phyloP scores from a whole-genome alignment of 2,797 vertebrate species.

The Eleutherodactylus coqui region DNA sequence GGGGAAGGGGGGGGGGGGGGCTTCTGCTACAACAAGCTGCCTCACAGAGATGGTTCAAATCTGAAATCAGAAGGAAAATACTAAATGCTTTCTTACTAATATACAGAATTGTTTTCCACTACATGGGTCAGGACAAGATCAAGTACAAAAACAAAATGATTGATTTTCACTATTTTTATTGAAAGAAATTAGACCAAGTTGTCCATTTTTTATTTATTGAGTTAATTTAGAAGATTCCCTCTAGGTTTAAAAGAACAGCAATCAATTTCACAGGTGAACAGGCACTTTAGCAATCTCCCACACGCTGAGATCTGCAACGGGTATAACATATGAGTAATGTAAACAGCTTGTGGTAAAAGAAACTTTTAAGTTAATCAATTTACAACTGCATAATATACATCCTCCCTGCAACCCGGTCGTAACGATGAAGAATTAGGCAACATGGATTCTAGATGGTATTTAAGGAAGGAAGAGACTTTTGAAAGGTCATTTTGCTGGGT shows the following conservation, averaged over 20 bases:
- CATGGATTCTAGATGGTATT: too few relatives aligned
- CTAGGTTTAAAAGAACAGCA: not conserved
- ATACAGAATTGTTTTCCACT: not conserved
- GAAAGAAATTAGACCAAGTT: not conserved
- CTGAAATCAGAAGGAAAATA: too few relatives aligned
- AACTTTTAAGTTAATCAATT: slow-evolving; percentile 25
- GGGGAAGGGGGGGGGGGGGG: not conserved
- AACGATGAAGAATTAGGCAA: not conserved
- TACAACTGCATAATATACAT: not conserved
- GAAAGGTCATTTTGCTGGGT: not conserved
- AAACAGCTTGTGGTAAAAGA: slow-evolving; percentile 35
- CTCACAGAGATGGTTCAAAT: not conserved
- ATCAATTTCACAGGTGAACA: slow-evolving; percentile 23
- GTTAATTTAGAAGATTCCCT: not conserved
- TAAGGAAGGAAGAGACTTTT: not conserved
- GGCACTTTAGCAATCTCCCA: slow-evolving; percentile 26
- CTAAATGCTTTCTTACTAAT: too few relatives aligned
- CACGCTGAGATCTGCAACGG: not conserved
- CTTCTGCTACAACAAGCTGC: not conserved
- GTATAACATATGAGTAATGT: not conserved
- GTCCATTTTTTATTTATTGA: slow-evolving; percentile 1
- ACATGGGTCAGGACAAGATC: not conserved
- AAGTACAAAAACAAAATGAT: not conserved
- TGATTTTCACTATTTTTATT: not conserved
- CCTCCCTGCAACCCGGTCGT: not conserved